Base-by-base conservation (phyloP, 2,113 vertebrate species). In the Haliaeetus leucogaster region DNA sequence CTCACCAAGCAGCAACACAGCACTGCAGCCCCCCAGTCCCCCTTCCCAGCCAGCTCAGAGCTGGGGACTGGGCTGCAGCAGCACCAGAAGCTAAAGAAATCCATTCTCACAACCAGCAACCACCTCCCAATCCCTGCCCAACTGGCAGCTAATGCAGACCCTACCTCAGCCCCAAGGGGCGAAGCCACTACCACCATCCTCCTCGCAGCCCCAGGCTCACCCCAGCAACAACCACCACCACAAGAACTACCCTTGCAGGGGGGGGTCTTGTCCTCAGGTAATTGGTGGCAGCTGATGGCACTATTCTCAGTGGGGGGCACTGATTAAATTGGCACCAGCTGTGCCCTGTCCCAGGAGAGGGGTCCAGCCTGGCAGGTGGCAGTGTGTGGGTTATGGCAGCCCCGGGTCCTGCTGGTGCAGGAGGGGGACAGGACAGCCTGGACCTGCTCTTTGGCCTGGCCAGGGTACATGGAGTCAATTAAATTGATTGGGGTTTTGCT, bases 331-430 rank as follows among this genome's bases (percentile, higher is more conserved):
- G 3, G 65, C 52, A 43, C 25, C 42, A 26, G 81, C 62, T 29
- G 27, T 30, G 56, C 40, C 1, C 0, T 26, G 34, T 5, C 52
- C 42, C 29, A 3, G 2, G 22, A 18, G 9, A 6, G 1, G 14
- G 34, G 11, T 10, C 62, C 17, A 29, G 68, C 38, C 73, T 5
- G 6, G 70, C 30, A 27, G 15, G 17, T 22, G 15, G 36, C 21
- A 56, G 29, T 1, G 12, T 7, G 7, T 7, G 21, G 45, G 27
- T 14, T 13, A 27, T 5, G n/a, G 50, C 62, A 63, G 18, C 38
- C 25, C 27, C 0, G 0, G 18, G 25, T 6, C 0, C 0, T 32
- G 72, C n/a, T 0, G 0, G 34, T 23, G 25, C 15, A 15, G 27
- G n/a, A 25, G 50, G 50, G 50, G 26, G 14, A 16, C 15, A 27